These are phyloP conservation scores for Salvelinus fontinalis DNA, from an alignment of 2,113 vertebrate species.

Conservation along the genomic window DNA sequence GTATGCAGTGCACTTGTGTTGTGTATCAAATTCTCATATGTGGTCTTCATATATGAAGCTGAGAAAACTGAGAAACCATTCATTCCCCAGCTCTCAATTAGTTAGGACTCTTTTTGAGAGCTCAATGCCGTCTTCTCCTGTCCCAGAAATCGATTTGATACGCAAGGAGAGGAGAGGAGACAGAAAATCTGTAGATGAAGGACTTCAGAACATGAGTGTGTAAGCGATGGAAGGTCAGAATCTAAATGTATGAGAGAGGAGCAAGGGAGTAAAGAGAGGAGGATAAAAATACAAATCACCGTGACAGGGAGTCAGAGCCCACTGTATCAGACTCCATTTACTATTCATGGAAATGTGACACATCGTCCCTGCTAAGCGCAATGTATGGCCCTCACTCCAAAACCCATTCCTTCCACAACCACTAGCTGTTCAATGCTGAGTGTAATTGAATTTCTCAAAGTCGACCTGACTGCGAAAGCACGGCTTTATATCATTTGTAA, in stretches of 20 bases:
- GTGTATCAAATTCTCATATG: background rate
- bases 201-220: constrained; percentile 7
- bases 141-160: constrained; percentile 28
- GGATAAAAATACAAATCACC: constrained; percentile 63
- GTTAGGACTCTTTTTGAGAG: background rate
- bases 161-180: constrained; percentile 27
- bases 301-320: constrained; percentile 38
- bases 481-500: constrained; percentile 11
- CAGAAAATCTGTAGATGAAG: constrained; percentile 4
- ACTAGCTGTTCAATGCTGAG: constrained; percentile 51
- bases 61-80: too few relatives aligned
- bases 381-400: constrained; percentile 49
- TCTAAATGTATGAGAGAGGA: constrained; percentile 31
- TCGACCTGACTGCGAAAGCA: constrained; percentile 45
- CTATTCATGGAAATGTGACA: constrained; percentile 64
- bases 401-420: constrained; percentile 43
- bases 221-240: constrained; percentile 43
- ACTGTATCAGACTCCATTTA: constrained; percentile 56
- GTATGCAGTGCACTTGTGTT: background rate
- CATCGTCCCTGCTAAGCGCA: constrained; percentile 32
- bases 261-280: background rate
- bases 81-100: too few relatives aligned
- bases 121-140: background rate
- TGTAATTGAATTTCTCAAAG: constrained; percentile 60
- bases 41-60: too few relatives aligned